Percentiles rank a stretch among this genome's conserved stretches.
phyloP scores from a whole-genome alignment of 2,888 invertebrate species.

The Drosophila meridionalis region DNA sequence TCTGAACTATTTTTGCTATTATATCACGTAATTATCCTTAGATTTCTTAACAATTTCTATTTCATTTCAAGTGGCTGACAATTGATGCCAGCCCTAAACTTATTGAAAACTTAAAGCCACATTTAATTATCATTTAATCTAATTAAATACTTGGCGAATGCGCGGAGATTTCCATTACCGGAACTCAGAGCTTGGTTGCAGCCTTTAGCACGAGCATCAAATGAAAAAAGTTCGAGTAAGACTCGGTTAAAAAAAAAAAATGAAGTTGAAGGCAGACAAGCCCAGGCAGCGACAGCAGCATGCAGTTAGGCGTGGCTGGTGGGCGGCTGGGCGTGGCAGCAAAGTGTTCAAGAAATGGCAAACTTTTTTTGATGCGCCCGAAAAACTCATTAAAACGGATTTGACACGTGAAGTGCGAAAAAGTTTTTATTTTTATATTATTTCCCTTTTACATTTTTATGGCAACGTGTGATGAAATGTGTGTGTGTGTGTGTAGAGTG shows the following conservation, averaged over 20 bases:
- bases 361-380: constrained; percentile 82
- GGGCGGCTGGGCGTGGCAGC: constrained; percentile 10
- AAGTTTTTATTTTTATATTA: constrained; percentile 81
- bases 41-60: no score
- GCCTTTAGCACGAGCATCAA: constrained; percentile 36
- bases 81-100: no score
- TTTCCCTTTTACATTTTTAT: constrained; percentile 81
- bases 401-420: constrained; percentile 82
- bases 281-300: constrained; percentile 12
- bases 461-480: constrained; percentile 71
- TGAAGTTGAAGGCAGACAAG: neutral
- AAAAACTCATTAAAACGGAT: constrained; percentile 83
- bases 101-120: no score
- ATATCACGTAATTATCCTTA: neutral
- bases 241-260: constrained; percentile 18
- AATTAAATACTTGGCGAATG: neutral
- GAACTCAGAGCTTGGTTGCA: constrained; percentile 35
- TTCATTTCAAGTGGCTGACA: no score
- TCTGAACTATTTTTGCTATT: neutral
- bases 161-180: constrained; percentile 5
- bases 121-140: neutral
- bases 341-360: constrained; percentile 75
- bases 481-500: constrained; percentile 11
- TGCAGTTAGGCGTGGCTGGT: constrained; percentile 17
- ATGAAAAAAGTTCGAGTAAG: constrained; percentile 56